Base-by-base conservation (phyloP, 2,888 invertebrate genomes). In the Tuta absoluta region DNA sequence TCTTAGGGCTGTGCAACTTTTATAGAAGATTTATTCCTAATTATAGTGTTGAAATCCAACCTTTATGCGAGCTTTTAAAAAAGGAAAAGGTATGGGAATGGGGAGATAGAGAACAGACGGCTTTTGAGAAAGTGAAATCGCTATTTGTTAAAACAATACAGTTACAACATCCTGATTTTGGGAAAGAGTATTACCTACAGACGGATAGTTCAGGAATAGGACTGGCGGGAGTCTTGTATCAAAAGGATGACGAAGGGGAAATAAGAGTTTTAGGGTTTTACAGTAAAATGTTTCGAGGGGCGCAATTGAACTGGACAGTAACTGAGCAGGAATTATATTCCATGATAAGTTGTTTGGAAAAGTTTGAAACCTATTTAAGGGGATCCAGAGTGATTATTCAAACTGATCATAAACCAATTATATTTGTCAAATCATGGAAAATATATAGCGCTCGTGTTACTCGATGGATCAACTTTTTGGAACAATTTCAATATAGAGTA, bases 311-410 rank as follows among this genome's bases (percentile, higher is more conserved):
- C 17, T 73, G 73, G 75, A 72, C 73, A 0, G 71, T 72, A 0
- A 70, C 72, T 0, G 73, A 75, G 59, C 68, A 72, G n/a, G 73
- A 74, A 56, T 68, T 74, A 49, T 73, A 51, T n/a, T 63, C 74
- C 0, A 62, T 75, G 0, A 72, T 75, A 3, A 62, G 49, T 57
- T 70, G 70, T 24, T 63, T 75, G 17, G 23, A 65, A 17, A 73
- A 72, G 37, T 74, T 72, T 48, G 73, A 73, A 21, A 72, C 74
- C 0, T 75, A 75, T 65, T 62, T 75, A 7, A 66, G 73, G 14
- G 73, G 75, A 0, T 10, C 66, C 0, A 70, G 69, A 23, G 14
- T 73, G 0, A 66, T 70, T 5, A 72, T 75, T 17, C 41, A 49
- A 24, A 70, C 74, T 0, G 74, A 74, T 62, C 73, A 75, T 28